Base-by-base conservation (phyloP, 2,888 invertebrate genomes). In the Pyrocoelia pectoralis region DNA sequence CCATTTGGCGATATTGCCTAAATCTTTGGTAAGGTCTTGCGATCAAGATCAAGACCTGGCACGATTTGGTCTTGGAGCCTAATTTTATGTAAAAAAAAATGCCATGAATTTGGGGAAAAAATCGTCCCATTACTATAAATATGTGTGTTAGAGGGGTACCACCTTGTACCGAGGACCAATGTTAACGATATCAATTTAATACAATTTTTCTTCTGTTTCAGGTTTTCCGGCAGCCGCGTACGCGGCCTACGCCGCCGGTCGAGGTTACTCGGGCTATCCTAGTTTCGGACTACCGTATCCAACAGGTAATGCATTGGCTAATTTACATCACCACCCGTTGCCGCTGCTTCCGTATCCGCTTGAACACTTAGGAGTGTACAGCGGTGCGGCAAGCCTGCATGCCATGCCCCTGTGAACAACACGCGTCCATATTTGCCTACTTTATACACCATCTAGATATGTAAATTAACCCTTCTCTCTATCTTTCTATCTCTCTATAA, bases 201-300 rank as follows among this genome's bases (percentile, higher is more conserved):
- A 29, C 40, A 46, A 19, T 63, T 57, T 55, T 13, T 48, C 41
- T 63, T 63, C 55, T 63, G 58, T 82, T 81, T 17, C 89, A 95
- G 95, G 95, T 88, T 95, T 95, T 84, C 94, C 95, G 86, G 94
- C 95, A 83, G 91, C 92, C 81, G 95, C 95, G 80, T 95, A 95
- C 86, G 95, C 95, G 85, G 95, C 95, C 82, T 95, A 95, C 85
- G 95, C 95, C 87, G 94, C 95, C 83, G 94, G 95, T 84, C 93
- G 95, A 85, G 94, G 95, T 84, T 96, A 95, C 87, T 94, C 95
- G 87, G 94, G 95, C 87, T 95, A 95, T 89, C 94, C 95, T 87
- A 94, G 95, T 89, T 95, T 95, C 88, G 95, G 95, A 89, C 93
- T 96, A 86, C 95, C 95, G 83, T 95, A 95, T 87, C 95, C 95